These are phyloP conservation scores for Aplochiton taeniatus DNA, from an alignment of 2,797 vertebrate genomes.

Conservation along the genomic window DNA sequence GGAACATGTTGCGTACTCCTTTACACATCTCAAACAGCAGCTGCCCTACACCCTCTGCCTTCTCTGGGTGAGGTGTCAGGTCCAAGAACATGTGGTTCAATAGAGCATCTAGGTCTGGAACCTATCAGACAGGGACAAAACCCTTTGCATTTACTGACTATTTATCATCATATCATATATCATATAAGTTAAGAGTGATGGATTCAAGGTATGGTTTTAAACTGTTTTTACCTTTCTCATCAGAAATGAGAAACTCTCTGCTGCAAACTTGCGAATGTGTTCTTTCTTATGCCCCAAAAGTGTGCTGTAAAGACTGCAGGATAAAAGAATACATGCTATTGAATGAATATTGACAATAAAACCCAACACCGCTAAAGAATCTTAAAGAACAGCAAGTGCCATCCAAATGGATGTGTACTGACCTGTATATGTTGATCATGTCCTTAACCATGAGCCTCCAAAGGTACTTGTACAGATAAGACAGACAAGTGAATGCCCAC, in stretches of 20 bases:
- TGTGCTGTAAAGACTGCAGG: constrained; percentile 88
- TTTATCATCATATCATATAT: no score
- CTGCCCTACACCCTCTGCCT: constrained; percentile 88
- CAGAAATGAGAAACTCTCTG: constrained; percentile 96
- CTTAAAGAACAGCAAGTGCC: neutral
- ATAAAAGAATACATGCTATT: constrained; percentile 5
- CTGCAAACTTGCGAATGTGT: constrained; percentile 95
- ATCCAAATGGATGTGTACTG: constrained; percentile 19
- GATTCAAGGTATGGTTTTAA: neutral
- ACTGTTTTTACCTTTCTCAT: constrained; percentile 88
- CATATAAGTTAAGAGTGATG: neutral
- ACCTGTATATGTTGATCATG: constrained; percentile 93
- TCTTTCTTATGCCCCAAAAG: constrained; percentile 92
- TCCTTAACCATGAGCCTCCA: constrained; percentile 98
- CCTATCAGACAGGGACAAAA: constrained; percentile 67
- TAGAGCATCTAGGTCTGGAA: constrained; percentile 84
- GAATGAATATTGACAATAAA: neutral
- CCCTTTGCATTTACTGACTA: neutral
- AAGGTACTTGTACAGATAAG: constrained; percentile 97
- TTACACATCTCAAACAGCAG: constrained; percentile 96
- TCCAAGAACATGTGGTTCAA: constrained; percentile 87
- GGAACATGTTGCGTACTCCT: constrained; percentile 93
- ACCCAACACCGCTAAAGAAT: neutral
- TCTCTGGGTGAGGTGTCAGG: constrained; percentile 81
- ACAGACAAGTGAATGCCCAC: constrained; percentile 92